These are phyloP conservation scores for Scytalopus superciliaris DNA, from an alignment of 2,113 vertebrate species.

Conservation along the genomic window DNA sequence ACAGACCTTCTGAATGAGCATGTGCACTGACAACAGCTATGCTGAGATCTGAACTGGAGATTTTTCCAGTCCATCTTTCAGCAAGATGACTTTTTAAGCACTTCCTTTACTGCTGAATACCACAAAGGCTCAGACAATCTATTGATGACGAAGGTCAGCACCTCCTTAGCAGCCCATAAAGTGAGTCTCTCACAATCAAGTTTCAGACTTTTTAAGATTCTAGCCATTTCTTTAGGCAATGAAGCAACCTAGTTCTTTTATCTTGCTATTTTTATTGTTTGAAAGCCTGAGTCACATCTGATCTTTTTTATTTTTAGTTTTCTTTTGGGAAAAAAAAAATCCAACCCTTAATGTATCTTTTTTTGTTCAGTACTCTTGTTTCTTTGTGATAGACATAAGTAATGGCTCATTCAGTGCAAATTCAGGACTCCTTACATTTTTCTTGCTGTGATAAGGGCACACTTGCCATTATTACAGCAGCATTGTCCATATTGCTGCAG, in stretches of 20 bases:
- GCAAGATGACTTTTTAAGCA: slow-evolving; percentile 50
- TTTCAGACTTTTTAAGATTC: slow-evolving; percentile 58
- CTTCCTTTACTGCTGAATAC: slow-evolving; percentile 46
- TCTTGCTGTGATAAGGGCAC: slow-evolving; percentile 54
- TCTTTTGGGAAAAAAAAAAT: background rate
- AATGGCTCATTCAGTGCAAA: slow-evolving; percentile 51
- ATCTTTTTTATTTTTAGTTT: slow-evolving; percentile 66
- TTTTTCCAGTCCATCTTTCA: slow-evolving; percentile 66
- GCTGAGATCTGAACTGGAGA: slow-evolving; percentile 40
- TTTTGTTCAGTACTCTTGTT: slow-evolving; percentile 42
- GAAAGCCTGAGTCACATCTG: slow-evolving; percentile 57
- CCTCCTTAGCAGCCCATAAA: slow-evolving; percentile 60
- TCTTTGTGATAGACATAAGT: slow-evolving; percentile 60
- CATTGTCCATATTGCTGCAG: slow-evolving; percentile 34
- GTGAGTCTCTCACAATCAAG: slow-evolving; percentile 38
- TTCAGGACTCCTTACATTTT: slow-evolving; percentile 51
- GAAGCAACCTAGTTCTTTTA: slow-evolving; percentile 61
- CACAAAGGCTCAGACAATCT: slow-evolving; percentile 55
- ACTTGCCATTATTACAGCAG: slow-evolving; percentile 32
- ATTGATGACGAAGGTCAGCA: slow-evolving; percentile 69
- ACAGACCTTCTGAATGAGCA: slow-evolving; percentile 35
- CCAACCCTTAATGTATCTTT: slow-evolving; percentile 10
- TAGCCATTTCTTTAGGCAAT: slow-evolving; percentile 51
- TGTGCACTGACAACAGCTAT: background rate
- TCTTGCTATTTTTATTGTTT: slow-evolving; percentile 62